Evolutionary conservation across 1,140 invertebrate species (phyloP).

Genomic region (Drosophila santomea): DNA sequence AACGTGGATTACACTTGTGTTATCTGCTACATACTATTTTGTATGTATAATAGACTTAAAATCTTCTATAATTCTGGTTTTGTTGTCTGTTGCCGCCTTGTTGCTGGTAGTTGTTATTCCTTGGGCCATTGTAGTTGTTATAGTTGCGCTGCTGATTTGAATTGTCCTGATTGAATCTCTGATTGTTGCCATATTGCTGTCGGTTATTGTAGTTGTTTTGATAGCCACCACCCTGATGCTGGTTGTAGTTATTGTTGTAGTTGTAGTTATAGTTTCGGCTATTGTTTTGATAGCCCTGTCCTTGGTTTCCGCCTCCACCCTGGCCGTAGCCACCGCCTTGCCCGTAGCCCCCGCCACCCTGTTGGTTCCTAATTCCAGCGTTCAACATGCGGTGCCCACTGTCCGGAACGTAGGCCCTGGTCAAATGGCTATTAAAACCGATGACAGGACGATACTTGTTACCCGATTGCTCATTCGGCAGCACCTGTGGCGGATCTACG

Average conservation of each 20-base stretch:
- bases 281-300: slow-evolving; percentile 41
- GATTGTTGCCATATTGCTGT: slow-evolving; percentile 40
- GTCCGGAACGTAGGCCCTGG: slow-evolving; percentile 30
- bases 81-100: slow-evolving; percentile 36
- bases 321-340: slow-evolving; percentile 26
- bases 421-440: slow-evolving; percentile 45
- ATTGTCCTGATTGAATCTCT: slow-evolving; percentile 39
- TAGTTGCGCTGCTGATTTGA: slow-evolving; percentile 39
- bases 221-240: slow-evolving; percentile 30
- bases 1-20: neutral
- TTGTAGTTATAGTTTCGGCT: slow-evolving; percentile 41
- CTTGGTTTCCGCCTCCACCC: slow-evolving; percentile 6
- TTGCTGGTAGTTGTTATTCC: slow-evolving; percentile 43
- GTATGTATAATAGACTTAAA: slow-evolving; percentile 31
- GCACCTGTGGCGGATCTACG: slow-evolving; percentile 89
- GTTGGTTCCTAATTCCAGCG: slow-evolving; percentile 36
- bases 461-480: slow-evolving; percentile 88
- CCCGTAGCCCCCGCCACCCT: slow-evolving; percentile 8
- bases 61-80: slow-evolving; percentile 58
- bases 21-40: slow-evolving; percentile 2
- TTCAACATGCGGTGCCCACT: slow-evolving; percentile 46
- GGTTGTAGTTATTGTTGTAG: slow-evolving; percentile 37
- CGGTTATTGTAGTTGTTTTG: slow-evolving; percentile 39
- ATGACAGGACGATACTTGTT: slow-evolving; percentile 66
- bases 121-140: slow-evolving; percentile 52